Evolutionary conservation across 2,113 vertebrate species (phyloP).

Genomic region (Rutilus rutilus): DNA sequence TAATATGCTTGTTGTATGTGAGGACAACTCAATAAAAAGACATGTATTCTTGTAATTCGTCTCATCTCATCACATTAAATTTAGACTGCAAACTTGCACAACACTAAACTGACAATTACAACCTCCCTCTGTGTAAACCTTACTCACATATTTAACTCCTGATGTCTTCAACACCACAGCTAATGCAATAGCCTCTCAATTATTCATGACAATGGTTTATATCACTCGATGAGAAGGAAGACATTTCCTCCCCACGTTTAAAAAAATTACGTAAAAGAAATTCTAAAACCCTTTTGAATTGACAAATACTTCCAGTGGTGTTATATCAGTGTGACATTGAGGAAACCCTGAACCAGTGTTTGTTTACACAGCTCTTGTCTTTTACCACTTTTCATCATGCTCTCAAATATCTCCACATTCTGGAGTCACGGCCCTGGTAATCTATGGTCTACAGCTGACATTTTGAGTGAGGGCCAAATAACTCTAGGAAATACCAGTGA

Average conservation of each 20-base stretch:
- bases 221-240: constrained; percentile 39
- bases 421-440: neutral
- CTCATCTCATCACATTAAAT: neutral
- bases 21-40: neutral
- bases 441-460: constrained; percentile 23
- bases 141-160: neutral
- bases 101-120: constrained; percentile 17
- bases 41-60: neutral
- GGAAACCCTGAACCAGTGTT: constrained; percentile 30
- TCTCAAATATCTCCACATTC: constrained; percentile 21
- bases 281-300: constrained; percentile 41
- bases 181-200: constrained; percentile 50
- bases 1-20: no score
- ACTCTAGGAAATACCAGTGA: constrained; percentile 12
- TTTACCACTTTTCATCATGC: constrained; percentile 18
- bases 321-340: constrained; percentile 2
- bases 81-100: neutral
- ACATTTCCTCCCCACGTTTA: constrained; percentile 49
- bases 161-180: constrained; percentile 48
- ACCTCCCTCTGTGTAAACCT: neutral
- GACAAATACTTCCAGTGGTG: constrained; percentile 44
- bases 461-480: constrained; percentile 29
- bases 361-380: constrained; percentile 17
- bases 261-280: neutral
- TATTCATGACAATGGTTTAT: constrained; percentile 50